Percentiles rank a stretch among this genome's conserved stretches.
Evolutionary conservation across 1,140 invertebrate species (phyloP).

Genomic region (Hylyphantes graminicola): DNA sequence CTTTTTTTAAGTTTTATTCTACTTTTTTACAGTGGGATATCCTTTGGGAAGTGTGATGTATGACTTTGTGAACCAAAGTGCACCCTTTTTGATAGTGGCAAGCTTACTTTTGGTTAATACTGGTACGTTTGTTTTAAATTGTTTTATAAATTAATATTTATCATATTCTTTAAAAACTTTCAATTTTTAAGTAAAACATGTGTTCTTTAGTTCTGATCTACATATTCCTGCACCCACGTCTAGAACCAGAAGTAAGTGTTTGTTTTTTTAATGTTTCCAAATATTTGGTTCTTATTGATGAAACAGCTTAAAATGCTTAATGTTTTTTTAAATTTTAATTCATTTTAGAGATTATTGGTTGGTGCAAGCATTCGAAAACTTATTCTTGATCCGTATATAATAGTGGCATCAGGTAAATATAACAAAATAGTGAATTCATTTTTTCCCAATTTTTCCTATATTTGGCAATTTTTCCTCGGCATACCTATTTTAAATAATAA

Average conservation of each 20-base stretch:
- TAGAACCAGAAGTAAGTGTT: conserved; percentile 69
- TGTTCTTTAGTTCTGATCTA: conserved; percentile 70
- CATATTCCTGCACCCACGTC: conserved; percentile 72
- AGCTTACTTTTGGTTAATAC: conserved; percentile 71
- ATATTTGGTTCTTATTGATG: neutral
- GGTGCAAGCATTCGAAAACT: conserved; percentile 62
- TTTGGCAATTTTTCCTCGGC: no score
- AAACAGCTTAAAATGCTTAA: neutral
- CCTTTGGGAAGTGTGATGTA: conserved; percentile 82
- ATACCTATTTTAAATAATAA: no score
- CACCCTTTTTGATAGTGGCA: conserved; percentile 79
- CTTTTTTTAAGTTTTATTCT: neutral
- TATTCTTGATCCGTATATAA: conserved; percentile 72
- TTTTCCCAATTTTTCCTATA: neutral
- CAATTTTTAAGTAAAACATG: neutral
- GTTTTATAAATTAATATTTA: neutral
- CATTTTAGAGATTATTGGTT: conserved; percentile 38
- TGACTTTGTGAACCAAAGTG: conserved; percentile 78
- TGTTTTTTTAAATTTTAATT: neutral
- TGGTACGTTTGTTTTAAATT: conserved; percentile 63
- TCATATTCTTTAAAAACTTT: neutral
- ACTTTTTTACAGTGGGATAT: conserved; percentile 73
- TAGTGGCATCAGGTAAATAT: conserved; percentile 70
- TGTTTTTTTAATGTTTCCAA: neutral
- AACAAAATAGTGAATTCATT: neutral